A percentile compares a stretch with the other conserved stretches of the same genome.
Evolutionary conservation across 1,140 invertebrate genomes (phyloP).

Genomic region (Lordiphosa collinella): DNA sequence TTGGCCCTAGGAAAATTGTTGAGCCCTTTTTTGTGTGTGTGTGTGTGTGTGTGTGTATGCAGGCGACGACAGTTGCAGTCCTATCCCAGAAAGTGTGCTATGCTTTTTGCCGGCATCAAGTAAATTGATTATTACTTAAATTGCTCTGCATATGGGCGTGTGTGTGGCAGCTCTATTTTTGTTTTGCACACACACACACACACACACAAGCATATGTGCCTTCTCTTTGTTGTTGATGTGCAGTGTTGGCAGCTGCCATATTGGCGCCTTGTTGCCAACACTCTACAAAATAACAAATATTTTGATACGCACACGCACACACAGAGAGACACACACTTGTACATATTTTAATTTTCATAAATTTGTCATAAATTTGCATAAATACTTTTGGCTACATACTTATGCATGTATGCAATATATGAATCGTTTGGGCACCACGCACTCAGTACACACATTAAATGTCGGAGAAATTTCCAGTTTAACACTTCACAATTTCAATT

Average conservation of each 20-base stretch:
- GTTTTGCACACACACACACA: conserved; percentile 27
- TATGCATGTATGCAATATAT: no score
- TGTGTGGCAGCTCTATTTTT: conserved; percentile 41
- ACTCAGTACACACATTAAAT: no score
- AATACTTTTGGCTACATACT: conserved; percentile 13
- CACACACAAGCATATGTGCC: background rate
- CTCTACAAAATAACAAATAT: conserved; percentile 30
- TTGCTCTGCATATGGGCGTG: conserved; percentile 27
- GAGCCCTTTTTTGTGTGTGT: conserved; percentile 8
- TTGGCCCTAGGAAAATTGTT: background rate
- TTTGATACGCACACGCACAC: conserved; percentile 1
- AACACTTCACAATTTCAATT: no score
- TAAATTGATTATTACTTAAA: conserved; percentile 57
- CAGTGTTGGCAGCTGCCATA: conserved; percentile 69
- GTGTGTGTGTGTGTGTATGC: conserved; percentile 4
- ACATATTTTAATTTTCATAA: conserved; percentile 61
- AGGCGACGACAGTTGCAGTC: conserved; percentile 39
- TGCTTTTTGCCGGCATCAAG: conserved; percentile 15
- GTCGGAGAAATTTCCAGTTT: no score
- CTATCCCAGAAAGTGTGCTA: conserved; percentile 13
- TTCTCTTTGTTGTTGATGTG: conserved; percentile 54
- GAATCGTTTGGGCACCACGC: no score
- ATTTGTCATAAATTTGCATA: conserved; percentile 64
- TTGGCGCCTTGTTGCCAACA: conserved; percentile 63
- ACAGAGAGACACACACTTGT: conserved; percentile 1